Percentiles rank a stretch among this genome's conserved stretches.
Conservation (phyloP, 23 tunicate genomes). For the Halocynthia roretzi region DNA sequence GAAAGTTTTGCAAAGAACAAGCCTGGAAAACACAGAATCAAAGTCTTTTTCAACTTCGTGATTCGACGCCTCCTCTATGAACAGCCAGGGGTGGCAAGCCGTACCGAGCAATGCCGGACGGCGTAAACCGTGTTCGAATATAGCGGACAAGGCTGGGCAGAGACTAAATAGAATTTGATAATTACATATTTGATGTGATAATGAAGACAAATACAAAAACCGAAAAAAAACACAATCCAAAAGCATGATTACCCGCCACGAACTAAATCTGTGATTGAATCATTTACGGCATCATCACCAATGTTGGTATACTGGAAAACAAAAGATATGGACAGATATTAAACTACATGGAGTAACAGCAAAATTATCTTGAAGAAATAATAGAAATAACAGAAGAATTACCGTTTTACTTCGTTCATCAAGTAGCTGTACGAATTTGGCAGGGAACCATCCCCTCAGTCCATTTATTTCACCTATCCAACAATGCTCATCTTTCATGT, state of each 20-base stretch:
- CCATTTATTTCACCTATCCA: slow-evolving; percentile 89
- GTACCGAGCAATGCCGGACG: slow-evolving; percentile 72
- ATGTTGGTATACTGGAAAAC: slow-evolving; percentile 40
- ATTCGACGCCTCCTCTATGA: slow-evolving; percentile 82
- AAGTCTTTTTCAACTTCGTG: slow-evolving; percentile 87
- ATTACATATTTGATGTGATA: not conserved
- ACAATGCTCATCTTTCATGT: slow-evolving; percentile 91
- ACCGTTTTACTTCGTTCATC: slow-evolving; percentile 91
- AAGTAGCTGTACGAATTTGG: slow-evolving; percentile 78
- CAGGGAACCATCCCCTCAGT: slow-evolving; percentile 86
- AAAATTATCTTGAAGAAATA: no score
- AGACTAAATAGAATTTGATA: slow-evolving; percentile 12
- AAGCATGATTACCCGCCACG: slow-evolving; percentile 38
- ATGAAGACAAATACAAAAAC: not conserved
- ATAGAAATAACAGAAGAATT: not conserved
- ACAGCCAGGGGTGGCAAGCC: slow-evolving; percentile 87
- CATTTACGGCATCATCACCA: slow-evolving; percentile 78
- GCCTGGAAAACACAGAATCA: slow-evolving; percentile 83
- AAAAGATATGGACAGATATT: not conserved
- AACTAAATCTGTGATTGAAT: slow-evolving; percentile 54
- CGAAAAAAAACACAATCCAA: not conserved
- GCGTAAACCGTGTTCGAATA: slow-evolving; percentile 78
- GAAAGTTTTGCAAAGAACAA: slow-evolving; percentile 80
- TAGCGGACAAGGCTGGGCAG: slow-evolving; percentile 76
- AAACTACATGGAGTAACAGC: not conserved